phyloP scores from a whole-genome alignment of 2,797 vertebrate genomes.

The Vespertilio murinus region DNA sequence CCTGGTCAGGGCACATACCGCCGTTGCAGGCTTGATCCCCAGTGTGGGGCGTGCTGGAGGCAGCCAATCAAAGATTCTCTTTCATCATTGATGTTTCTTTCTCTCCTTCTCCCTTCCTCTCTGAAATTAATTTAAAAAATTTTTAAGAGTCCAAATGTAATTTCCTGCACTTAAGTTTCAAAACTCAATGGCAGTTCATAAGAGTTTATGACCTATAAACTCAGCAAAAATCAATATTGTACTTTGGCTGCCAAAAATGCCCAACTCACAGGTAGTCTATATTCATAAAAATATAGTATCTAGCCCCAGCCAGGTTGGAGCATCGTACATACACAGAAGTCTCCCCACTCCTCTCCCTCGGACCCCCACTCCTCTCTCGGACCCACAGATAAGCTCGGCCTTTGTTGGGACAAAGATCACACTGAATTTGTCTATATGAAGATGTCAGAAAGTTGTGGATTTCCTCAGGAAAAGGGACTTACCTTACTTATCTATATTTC shows the following conservation, averaged over 20 bases:
- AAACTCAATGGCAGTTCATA: slow-evolving; percentile 40
- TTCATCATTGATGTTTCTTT: no score
- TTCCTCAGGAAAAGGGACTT: neutral
- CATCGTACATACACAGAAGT: neutral
- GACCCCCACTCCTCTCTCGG: no score
- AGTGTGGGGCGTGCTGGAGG: no score
- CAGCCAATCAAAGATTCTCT: no score
- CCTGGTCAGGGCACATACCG: no score
- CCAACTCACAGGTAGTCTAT: neutral
- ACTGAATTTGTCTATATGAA: neutral
- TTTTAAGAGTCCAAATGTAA: neutral
- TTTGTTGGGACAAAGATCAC: neutral
- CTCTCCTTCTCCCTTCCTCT: no score
- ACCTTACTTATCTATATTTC: neutral
- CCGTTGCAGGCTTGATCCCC: no score
- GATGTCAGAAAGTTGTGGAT: neutral
- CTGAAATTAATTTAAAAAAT: no score
- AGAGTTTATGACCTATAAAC: neutral
- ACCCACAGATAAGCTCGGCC: neutral
- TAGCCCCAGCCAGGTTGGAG: neutral
- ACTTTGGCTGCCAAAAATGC: neutral
- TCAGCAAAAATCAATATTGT: slow-evolving; percentile 10
- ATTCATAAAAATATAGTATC: neutral
- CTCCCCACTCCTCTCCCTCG: neutral
- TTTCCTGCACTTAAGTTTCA: neutral